Evolutionary conservation across 2,113 vertebrate species (phyloP).

Genomic region (Pseudonaja textilis): DNA sequence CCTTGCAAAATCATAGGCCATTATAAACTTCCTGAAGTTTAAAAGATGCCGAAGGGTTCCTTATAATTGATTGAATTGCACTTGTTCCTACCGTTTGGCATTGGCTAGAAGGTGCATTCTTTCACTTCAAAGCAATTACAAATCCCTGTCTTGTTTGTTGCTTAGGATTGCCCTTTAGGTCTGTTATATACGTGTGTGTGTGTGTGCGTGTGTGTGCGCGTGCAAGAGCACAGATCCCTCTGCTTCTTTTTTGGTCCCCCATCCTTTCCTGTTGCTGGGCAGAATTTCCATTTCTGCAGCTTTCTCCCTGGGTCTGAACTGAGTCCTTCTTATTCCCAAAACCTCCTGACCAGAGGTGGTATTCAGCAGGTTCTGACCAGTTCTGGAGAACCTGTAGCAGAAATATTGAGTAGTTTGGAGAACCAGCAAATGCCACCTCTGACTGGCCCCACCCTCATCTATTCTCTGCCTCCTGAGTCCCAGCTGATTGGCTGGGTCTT

Average conservation of each 20-base stretch:
- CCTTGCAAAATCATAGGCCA: not conserved
- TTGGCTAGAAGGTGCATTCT: slow-evolving; percentile 20
- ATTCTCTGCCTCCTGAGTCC: too few relatives aligned
- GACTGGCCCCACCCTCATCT: too few relatives aligned
- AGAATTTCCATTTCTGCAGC: not conserved
- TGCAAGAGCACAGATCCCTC: too few relatives aligned
- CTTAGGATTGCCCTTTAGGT: not conserved
- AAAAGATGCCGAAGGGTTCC: not conserved
- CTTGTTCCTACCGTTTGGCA: not conserved
- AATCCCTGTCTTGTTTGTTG: not conserved
- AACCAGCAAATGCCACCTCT: too few relatives aligned
- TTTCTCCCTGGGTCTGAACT: fast-evolving
- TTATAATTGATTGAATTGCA: not conserved
- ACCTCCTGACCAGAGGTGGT: not conserved
- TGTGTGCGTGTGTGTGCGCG: too few relatives aligned
- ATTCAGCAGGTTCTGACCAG: too few relatives aligned
- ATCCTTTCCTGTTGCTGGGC: not conserved
- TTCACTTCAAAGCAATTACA: slow-evolving; percentile 21
- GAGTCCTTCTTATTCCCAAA: not conserved
- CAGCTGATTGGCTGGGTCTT: too few relatives aligned
- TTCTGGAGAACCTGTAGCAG: too few relatives aligned
- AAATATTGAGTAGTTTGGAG: too few relatives aligned
- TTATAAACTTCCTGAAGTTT: not conserved
- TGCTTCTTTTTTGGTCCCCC: not conserved
- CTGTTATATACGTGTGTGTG: not conserved